Evolutionary conservation across 2,888 invertebrate genomes (phyloP).

Genomic region (Eledona agricola): DNA sequence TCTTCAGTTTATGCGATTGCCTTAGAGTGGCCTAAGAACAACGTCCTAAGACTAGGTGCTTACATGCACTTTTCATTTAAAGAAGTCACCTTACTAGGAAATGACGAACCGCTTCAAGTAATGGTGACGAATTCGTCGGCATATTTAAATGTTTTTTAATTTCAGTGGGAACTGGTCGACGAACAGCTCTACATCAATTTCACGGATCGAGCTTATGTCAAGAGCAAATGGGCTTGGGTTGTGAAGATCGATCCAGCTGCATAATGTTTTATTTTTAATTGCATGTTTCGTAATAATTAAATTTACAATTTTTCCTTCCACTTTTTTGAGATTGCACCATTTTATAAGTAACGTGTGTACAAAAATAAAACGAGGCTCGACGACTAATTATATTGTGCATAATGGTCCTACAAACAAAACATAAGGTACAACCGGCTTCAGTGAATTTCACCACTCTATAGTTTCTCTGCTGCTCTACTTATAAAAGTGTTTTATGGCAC

Average conservation of each 20-base stretch:
- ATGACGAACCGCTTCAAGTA: conserved; percentile 9
- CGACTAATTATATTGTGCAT: no score
- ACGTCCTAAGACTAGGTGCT: conserved; percentile 42
- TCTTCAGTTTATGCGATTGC: conserved; percentile 72
- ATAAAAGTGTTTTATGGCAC: no score
- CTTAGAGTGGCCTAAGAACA: conserved; percentile 74
- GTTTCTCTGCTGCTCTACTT: no score
- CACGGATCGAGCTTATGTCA: neutral
- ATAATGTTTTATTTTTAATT: no score
- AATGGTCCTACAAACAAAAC: no score
- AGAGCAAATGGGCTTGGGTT: conserved; percentile 14
- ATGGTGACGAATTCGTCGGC: neutral
- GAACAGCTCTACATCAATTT: neutral
- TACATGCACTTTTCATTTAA: neutral
- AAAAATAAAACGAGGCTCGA: no score
- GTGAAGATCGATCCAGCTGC: conserved; percentile 2
- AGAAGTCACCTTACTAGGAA: conserved; percentile 15
- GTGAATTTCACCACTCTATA: no score
- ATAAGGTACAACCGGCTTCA: no score
- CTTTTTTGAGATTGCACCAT: no score
- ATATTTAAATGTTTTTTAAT: conserved; percentile 2
- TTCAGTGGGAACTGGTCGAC: conserved; percentile 7
- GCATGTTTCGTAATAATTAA: no score
- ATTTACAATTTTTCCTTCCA: no score
- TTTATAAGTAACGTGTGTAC: no score